Base-by-base conservation (phyloP, 2,113 vertebrate species). In the Chaenocephalus aceratus region DNA sequence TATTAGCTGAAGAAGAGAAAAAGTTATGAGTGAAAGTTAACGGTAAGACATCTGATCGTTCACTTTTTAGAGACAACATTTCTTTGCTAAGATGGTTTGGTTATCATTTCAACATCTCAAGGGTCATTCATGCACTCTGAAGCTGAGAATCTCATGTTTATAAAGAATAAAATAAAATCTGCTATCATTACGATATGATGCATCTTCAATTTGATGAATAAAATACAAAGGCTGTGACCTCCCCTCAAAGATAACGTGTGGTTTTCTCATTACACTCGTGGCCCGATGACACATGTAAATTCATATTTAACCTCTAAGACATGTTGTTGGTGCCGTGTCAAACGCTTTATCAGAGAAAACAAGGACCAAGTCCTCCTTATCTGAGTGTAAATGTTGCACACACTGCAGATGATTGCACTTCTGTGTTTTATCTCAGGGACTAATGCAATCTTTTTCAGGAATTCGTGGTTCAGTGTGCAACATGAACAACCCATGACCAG, bases 231-330 rank as follows among this genome's bases (percentile, higher is more conserved):
- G 41, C 18, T 79, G 7, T 49, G 64, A 48, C 52, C 63, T 74
- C 52, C 63, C 71, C 62, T 65, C n/a, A 16, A 1, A 60, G 45
- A 78, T 49, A 34, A 74, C 23, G 2, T 51, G 54, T 26, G 51
- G 0, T 82, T 79, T 77, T 77, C 30, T 63, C 30, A 60, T 82
- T 44, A 51, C n/a, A 58, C 63, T 68, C 79, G 54, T 59, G 69
- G 72, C 54, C 65, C 52, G 46, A 65, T 70, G 85, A 92, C 88
- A 86, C 62, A 79, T 79, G 81, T 80, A 80, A 82, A 89, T 95
- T 92, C 93, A 94, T 94, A 91, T 94, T 93, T 93, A 95, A 94
- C 94, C 85, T 83, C 84, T 72, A 73, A 68, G 54, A 85, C 92
- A 82, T 90, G 88, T 18, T 56, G 11, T 89, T 89, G 92, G 91